Base-by-base conservation (phyloP, 2,888 invertebrate species). In the Graphium colonna region DNA sequence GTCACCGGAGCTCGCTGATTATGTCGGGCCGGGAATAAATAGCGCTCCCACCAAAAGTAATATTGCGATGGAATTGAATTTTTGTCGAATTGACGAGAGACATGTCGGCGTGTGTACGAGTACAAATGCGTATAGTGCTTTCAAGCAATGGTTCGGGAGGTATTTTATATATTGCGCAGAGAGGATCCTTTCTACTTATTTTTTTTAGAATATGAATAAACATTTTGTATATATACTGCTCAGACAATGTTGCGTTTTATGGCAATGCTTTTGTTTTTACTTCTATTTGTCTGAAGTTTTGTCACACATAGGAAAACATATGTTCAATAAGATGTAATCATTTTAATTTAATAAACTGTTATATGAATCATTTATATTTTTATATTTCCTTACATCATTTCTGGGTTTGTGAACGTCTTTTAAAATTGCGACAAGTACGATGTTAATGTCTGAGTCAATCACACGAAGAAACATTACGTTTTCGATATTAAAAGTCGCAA, bases 1-100 rank as follows among this genome's bases (percentile, higher is more conserved):
- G 42, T 52, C 47, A 48, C 46, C 36, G 21, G 16, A 48, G 43
- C 33, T 17, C 43, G 46, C 41, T 52, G 46, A 52, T 46, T 52
- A 52, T 52, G 42, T 46, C 41, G 31, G 18, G 18, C 16, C 26
- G 41, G 45, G 52, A 46, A 47, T 52, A 42, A 42, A 41, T 47
- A 47, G 41, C 47, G 21, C 31, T 42, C n/a, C 41, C 47, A 12
- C 13, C n/a, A 36, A 42, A 43, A 47, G 16, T 52, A 46, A 47
- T 52, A 47, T 42, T 36, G 38, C 9, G 26, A 42, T 47, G 47
- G 47, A 41, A 42, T 38, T 44, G 36, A 44, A 41, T 42, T 50
- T 33, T 50, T 50, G 41, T 41, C 12, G 4, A 50, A 42, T 28
- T 4, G 39, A n/a, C 33, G 18, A 36, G 10, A 41, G 31, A 16